phyloP scores from a whole-genome alignment of 1,140 invertebrate genomes.

The Lepidurus packardi region DNA sequence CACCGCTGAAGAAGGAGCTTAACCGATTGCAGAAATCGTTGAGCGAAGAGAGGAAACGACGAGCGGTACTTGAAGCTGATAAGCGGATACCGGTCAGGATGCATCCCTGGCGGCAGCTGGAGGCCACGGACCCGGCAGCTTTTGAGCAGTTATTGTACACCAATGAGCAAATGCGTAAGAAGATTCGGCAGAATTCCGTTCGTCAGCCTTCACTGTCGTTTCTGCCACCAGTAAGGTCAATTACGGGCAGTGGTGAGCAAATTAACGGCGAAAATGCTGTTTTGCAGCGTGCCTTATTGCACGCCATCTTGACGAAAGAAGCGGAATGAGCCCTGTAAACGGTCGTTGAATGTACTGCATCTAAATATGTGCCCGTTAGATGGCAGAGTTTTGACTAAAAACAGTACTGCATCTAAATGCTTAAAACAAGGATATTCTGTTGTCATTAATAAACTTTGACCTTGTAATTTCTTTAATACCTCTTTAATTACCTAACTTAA shows the following conservation, averaged over 20 bases:
- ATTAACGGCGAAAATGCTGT: background rate
- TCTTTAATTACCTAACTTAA: too few species aligned
- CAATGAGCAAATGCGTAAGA: background rate
- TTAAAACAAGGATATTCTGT: too few species aligned
- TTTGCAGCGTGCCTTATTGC: background rate
- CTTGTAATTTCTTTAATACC: too few species aligned
- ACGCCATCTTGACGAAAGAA: background rate
- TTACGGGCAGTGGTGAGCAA: background rate
- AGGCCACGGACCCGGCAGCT: conserved; percentile 19
- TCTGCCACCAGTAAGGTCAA: background rate
- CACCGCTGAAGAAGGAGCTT: background rate
- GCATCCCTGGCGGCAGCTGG: conserved; percentile 31
- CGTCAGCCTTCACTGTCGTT: background rate
- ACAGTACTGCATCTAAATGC: too few species aligned
- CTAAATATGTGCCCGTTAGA: too few species aligned
- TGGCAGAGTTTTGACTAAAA: too few species aligned
- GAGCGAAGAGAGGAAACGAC: conserved; percentile 10
- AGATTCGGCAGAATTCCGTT: background rate
- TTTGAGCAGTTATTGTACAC: background rate
- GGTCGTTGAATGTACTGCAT: too few species aligned
- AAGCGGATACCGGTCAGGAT: conserved; percentile 24
- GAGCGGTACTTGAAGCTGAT: conserved; percentile 23
- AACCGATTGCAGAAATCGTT: conserved; percentile 21
- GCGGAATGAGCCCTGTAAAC: background rate
- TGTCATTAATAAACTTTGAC: too few species aligned